phyloP scores from a whole-genome alignment of 2,888 invertebrate genomes.

The Mythimna impura region DNA sequence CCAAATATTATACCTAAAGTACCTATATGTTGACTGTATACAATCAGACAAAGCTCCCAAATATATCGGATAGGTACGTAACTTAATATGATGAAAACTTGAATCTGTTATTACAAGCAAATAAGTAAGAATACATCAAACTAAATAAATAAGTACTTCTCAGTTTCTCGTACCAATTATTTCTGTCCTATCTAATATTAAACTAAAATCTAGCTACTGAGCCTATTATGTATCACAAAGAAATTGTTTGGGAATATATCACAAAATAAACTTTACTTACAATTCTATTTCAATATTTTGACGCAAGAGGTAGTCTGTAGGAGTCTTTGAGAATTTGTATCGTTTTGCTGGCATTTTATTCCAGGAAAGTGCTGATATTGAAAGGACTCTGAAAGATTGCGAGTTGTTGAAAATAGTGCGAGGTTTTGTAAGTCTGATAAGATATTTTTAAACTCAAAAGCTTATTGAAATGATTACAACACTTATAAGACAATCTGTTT shows the following conservation, averaged over 20 bases:
- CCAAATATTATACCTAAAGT: not conserved
- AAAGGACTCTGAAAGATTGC: constrained; percentile 11
- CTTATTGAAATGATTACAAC: not conserved
- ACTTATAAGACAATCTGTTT: not conserved
- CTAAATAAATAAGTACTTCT: not conserved
- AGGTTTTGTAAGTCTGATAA: not conserved
- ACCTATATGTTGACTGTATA: not conserved
- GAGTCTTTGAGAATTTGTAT: constrained; percentile 18
- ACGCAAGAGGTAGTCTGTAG: constrained; percentile 15
- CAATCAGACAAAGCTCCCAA: not conserved
- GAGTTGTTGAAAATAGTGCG: not conserved
- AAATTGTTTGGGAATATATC: constrained; percentile 17
- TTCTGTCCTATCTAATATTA: not conserved
- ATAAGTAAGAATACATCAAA: constrained; percentile 6
- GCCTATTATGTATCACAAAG: constrained; percentile 9
- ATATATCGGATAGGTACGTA: not conserved
- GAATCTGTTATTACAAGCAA: constrained; percentile 8
- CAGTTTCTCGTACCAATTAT: constrained; percentile 15
- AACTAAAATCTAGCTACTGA: not conserved
- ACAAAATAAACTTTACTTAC: constrained; percentile 22
- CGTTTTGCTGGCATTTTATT: constrained; percentile 1
- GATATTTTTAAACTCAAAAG: not conserved
- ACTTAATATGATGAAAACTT: not conserved
- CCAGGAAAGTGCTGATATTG: constrained; percentile 14
- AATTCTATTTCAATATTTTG: constrained; percentile 33